A percentile compares a stretch with the other conserved stretches of the same genome.
phyloP scores from a whole-genome alignment of 2,113 vertebrate genomes.

The Vicugna pacos region DNA sequence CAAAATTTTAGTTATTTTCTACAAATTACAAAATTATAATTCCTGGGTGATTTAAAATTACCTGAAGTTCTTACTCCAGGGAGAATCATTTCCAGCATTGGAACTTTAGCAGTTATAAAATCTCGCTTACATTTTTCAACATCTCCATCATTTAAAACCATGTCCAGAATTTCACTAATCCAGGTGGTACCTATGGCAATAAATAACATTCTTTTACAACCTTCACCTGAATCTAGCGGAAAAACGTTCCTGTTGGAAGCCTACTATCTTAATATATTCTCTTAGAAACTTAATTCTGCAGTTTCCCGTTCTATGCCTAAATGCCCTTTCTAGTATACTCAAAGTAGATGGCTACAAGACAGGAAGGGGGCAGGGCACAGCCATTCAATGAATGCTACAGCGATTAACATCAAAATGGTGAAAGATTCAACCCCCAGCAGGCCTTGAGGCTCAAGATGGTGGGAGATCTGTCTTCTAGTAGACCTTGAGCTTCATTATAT shows the following conservation, averaged over 20 bases:
- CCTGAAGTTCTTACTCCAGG: conserved; percentile 76
- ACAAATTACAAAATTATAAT: background rate
- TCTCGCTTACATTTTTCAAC: conserved; percentile 79
- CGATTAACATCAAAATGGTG: too few species aligned
- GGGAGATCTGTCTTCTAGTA: too few species aligned
- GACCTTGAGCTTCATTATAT: too few species aligned
- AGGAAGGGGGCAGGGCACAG: too few species aligned
- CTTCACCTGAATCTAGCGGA: background rate
- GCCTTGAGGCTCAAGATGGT: too few species aligned
- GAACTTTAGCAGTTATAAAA: conserved; percentile 79
- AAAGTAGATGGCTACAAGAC: background rate
- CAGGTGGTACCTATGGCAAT: conserved; percentile 87
- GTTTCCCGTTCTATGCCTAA: background rate
- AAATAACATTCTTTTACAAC: background rate
- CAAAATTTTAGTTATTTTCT: background rate
- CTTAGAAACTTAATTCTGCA: background rate
- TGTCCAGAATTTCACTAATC: conserved; percentile 87
- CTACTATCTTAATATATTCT: background rate
- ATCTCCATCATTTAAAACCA: conserved; percentile 82
- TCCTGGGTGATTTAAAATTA: conserved; percentile 46
- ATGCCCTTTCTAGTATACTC: background rate
- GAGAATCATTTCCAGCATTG: conserved; percentile 83
- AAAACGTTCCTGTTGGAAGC: background rate
- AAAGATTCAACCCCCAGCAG: too few species aligned
- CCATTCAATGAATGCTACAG: too few species aligned